Evolutionary conservation across 2,888 invertebrate species (phyloP).

Genomic region (Phasia obesa): DNA sequence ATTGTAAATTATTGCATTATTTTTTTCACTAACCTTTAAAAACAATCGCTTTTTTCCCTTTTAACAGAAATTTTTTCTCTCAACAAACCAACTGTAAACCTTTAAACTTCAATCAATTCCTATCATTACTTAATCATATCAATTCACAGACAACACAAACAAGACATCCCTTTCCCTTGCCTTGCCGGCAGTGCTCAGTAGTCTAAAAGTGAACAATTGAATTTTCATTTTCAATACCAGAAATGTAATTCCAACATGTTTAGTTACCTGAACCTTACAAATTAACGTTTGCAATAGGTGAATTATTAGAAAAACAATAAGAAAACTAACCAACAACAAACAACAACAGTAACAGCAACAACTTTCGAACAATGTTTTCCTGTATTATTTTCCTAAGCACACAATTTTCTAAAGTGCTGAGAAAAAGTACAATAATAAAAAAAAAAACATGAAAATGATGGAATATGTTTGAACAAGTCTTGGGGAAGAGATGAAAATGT

Average conservation of each 20-base stretch:
- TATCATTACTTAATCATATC: conserved; percentile 49
- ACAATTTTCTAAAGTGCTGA: conserved; percentile 22
- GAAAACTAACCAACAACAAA: conserved; percentile 18
- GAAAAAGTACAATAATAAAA: conserved; percentile 3
- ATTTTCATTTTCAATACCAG: conserved; percentile 67
- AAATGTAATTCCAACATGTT: conserved; percentile 60
- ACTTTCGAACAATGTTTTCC: conserved; percentile 59
- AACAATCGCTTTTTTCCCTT: not conserved
- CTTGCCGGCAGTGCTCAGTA: not conserved
- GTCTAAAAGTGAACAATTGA: not conserved
- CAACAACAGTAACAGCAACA: not conserved
- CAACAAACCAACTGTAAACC: conserved; percentile 18
- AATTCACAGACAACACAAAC: not conserved
- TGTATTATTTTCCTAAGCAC: conserved; percentile 59
- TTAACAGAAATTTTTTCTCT: not conserved
- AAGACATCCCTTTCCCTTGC: conserved; percentile 12
- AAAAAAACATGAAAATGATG: conserved; percentile 56
- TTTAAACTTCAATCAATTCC: conserved; percentile 39
- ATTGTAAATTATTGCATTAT: conserved; percentile 11
- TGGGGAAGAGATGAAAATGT: conserved; percentile 33
- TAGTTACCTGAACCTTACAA: conserved; percentile 63
- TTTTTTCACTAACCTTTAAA: conserved; percentile 13
- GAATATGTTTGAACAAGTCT: conserved; percentile 41
- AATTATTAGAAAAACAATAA: conserved; percentile 63
- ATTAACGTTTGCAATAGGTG: conserved; percentile 67